Conservation (phyloP, 1,140 invertebrate species). For the Rhagoletis pomonella region DNA sequence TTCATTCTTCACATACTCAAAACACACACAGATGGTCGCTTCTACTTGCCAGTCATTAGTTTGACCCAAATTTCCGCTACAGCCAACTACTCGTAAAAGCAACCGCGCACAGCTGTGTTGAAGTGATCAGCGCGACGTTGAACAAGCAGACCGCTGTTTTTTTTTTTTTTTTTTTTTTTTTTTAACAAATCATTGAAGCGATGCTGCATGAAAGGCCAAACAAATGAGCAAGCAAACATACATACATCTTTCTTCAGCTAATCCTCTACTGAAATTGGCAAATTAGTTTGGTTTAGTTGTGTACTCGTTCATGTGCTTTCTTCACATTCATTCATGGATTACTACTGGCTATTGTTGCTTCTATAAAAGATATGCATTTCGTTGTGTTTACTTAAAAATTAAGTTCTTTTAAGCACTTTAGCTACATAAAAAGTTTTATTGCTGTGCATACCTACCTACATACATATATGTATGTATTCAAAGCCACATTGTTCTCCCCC, state of each 20-base stretch:
- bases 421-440: too few relatives aligned
- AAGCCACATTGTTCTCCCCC: neutral
- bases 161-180: too few relatives aligned
- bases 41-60: conserved; percentile 27
- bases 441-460: neutral
- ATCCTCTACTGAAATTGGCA: neutral
- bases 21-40: neutral
- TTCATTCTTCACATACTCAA: conserved; percentile 2
- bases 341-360: neutral
- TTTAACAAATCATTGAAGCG: conserved; percentile 45
- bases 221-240: too few relatives aligned
- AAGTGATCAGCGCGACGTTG: neutral
- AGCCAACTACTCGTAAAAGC: neutral
- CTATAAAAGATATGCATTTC: neutral
- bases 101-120: neutral
- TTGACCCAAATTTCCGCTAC: conserved; percentile 25
- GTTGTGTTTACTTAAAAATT: neutral
- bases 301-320: conserved; percentile 2
- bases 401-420: too few relatives aligned
- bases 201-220: conserved; percentile 25
- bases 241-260: neutral
- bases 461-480: neutral
- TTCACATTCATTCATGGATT: conserved; percentile 20
- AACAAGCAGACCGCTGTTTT: neutral
- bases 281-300: neutral